Evolutionary conservation across 2,888 invertebrate species (phyloP), one percentile per base, ranked within the genome.

Genomic region (Phortica okadai): DNA sequence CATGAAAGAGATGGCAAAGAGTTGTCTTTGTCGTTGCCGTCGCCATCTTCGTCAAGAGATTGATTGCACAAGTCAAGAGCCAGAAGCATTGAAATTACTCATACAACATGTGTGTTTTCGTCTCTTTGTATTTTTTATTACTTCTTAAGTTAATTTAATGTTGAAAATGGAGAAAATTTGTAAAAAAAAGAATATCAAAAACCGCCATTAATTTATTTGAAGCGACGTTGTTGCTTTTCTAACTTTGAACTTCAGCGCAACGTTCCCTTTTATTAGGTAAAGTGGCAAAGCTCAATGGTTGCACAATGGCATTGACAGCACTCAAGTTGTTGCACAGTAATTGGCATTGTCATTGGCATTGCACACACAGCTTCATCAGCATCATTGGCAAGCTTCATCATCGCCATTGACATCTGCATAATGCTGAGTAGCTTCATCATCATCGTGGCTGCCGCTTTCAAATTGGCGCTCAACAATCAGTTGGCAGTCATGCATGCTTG

Each of bases 401-500:
- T 16, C 66, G 2, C 2, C 64, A 41, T 41, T 14, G 10, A 21
- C 64, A 33, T 10, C 41, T 25, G 14, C 59, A 73, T 21, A 33
- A 33, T 33, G 33, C 33, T 33, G 33, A 33, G 33, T 33, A 33
- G 33, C 33, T 33, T 16, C 70, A 70, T 25, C 45, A 14, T 25
- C 45, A 45, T 14, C 25, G 14, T 25, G 3, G 45, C 45, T 21
- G 21, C 64, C 33, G 14, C 41, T 33, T 64, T 41, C 25, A 64
- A 25, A 41, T 64, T 64, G 41, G 67, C 41, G 42, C n/a, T 14
- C 67, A 67, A 67, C 67, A 67, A 44, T 67, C 67, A 7, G 67
- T 44, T n/a, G 66, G 67, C 67, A 76, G 74, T 72, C 70, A 58
- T 77, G 74, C 85, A 86, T 79, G 80, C 81, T 79, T 67, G 67